Evolutionary conservation across 2,888 invertebrate species (phyloP), one percentile per base, ranked within the genome.

Genomic region (Cheilosia pagana): DNA sequence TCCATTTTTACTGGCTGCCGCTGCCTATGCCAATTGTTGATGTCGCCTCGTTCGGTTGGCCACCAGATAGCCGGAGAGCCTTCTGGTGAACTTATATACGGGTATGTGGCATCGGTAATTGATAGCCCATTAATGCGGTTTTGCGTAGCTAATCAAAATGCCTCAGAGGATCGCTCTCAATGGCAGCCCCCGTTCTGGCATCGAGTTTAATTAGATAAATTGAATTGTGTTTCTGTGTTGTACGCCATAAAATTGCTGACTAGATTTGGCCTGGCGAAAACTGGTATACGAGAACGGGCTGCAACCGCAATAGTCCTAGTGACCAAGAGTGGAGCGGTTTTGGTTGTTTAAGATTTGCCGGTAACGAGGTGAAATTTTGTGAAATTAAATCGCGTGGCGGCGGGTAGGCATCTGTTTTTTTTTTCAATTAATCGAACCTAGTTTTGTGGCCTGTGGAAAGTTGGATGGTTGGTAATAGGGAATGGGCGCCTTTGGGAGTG

Each of bases 51-150:
- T 60, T 41, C 52, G 53, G 45, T 53, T 62, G 39, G 39, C 25
- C 25, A 25, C 25, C 25, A 25, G 12, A 7, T 0, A 4, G 3
- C 14, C 12, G 35, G 25, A 45, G 45, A 50, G 21, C 5, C 53
- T 48, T 21, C 45, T 65, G 48, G 50, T 16, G 50, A 41, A 43
- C 57, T 62, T 55, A 55, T 52, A 28, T 28, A 8, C 28, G 28
- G 28, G 28, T 28, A 48, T 52, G 77, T n/a, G 76, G 59, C 39
- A 35, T 19, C 53, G 43, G 68, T 62, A 81, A 81, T 85, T 79
- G 79, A 85, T 85, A 55, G 85, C 35, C 76, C 70, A 71, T 85
- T 85, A 81, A 76, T 81, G 76, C 76, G 81, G 85, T 85, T 81
- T 79, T 78, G 59, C 65, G 79, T 70, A 70, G 70, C 75, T 85